Evolutionary conservation across 2,888 invertebrate genomes (phyloP).

Genomic region (Epirrhoe tristata): DNA sequence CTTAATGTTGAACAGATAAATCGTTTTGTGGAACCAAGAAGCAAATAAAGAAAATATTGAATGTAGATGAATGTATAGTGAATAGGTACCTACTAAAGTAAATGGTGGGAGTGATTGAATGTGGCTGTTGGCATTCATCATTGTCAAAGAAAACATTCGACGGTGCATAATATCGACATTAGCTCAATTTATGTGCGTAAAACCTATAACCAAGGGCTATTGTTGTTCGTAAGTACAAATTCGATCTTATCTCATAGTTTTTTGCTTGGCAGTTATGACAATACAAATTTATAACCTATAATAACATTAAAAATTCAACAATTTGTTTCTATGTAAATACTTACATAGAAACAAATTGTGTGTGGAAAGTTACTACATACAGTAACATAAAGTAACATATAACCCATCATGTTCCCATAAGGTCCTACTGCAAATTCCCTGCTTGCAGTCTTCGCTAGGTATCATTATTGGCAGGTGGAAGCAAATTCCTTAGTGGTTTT

Average conservation of each 20-base stretch:
- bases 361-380: conserved; percentile 35
- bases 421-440: conserved; percentile 2
- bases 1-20: no score
- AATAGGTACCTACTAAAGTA: conserved; percentile 43
- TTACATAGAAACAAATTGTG: no score
- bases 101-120: no score
- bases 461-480: conserved; percentile 36
- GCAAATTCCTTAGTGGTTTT: no score
- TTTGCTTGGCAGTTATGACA: no score
- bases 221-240: neutral
- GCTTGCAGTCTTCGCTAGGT: conserved; percentile 14
- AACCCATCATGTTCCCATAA: conserved; percentile 27
- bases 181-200: conserved; percentile 39
- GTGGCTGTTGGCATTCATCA: no score
- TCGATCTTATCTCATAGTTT: neutral
- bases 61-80: conserved; percentile 36
- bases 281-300: no score
- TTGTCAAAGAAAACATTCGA: conserved; percentile 46
- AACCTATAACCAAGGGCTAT: conserved; percentile 2
- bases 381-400: conserved; percentile 27
- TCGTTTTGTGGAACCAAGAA: no score
- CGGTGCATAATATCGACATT: conserved; percentile 38
- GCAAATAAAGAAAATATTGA: neutral
- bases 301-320: no score
- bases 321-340: no score